Base-by-base conservation (phyloP, 2,888 invertebrate genomes). In the Caenorhabditis sp. region DNA sequence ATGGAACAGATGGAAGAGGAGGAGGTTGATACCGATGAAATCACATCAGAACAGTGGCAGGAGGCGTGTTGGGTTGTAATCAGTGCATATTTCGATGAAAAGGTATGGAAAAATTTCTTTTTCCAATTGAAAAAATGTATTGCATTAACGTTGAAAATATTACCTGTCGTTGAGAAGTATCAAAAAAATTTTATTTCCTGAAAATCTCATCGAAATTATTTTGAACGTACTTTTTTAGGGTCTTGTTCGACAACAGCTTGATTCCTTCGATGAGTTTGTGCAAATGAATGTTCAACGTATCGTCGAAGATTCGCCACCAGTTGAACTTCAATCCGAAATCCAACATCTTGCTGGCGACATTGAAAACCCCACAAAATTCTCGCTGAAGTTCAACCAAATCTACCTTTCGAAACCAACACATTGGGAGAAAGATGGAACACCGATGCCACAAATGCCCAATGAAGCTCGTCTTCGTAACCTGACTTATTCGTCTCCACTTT, bases 391-490 rank as follows among this genome's bases (percentile, higher is more conserved):
- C 89, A 97, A 97, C 89, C 97, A 99, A 90, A 97, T 99, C 88
- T 99, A 99, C 88, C 89, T 99, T 57, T 97, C 97, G 0, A 99
- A 99, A 89, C 99, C 99, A 1, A 99, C 97, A 8, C 99, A 99
- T 91, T 99, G 99, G 99, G 99, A 99, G 89, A 99, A 99, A 90
- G 99, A 99, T 91, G 99, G 99, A 88, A 95, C 97, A 0, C 97
- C 97, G 17, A 94, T 95, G 68, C 96, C 97, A 70, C 97, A 99
- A 97, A 99, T 99, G 96, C 99, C 99, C 0, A 99, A 99, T 88
- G 99, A 99, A 74, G 99, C 99, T 4, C 92, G 99, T 75, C 91
- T 99, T 63, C 91, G 99, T 69, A 99, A 99, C 67, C 83, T 76
- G 80, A 90, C 90, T 0, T 99, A 99, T 89, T 97, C 97, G 0